A percentile compares a stretch with the other conserved stretches of the same genome.
These are phyloP conservation scores for Chanos chanos DNA, from an alignment of 2,797 vertebrate species.

Conservation along the genomic window DNA sequence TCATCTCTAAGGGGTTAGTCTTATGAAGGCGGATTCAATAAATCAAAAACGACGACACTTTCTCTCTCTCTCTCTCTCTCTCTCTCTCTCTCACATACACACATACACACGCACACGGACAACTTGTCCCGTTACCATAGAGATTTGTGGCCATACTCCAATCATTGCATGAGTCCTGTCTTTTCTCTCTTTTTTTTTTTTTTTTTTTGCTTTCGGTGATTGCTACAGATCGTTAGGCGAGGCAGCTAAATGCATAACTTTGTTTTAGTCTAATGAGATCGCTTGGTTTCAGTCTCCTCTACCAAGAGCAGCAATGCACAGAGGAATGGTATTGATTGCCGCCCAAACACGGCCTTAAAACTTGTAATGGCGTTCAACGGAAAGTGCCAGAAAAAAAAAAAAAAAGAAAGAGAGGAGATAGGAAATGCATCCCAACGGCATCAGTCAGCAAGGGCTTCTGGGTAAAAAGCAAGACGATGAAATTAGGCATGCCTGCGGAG, in stretches of 20 bases:
- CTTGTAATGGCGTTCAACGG: slow-evolving; percentile 28
- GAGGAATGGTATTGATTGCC: slow-evolving; percentile 41
- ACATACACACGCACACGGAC: too few relatives aligned
- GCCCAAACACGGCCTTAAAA: slow-evolving; percentile 29
- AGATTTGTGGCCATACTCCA: neutral
- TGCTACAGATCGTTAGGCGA: slow-evolving; percentile 37
- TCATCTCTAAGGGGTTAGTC: slow-evolving; percentile 27
- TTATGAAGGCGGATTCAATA: slow-evolving; percentile 38
- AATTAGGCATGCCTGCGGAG: slow-evolving; percentile 31
- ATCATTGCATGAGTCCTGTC: too few relatives aligned
- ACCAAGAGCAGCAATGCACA: slow-evolving; percentile 35
- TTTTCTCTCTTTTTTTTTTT: slow-evolving; percentile 8
- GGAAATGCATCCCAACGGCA: slow-evolving; percentile 36
- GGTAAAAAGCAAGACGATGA: slow-evolving; percentile 26
- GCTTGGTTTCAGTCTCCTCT: slow-evolving; percentile 38
- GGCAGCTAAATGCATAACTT: slow-evolving; percentile 43
- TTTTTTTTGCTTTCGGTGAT: slow-evolving; percentile 8
- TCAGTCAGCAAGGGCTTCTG: slow-evolving; percentile 12
- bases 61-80: slow-evolving; percentile 6
- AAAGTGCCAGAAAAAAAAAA: slow-evolving; percentile 36
- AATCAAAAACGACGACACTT: slow-evolving; percentile 33
- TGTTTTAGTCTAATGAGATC: slow-evolving; percentile 50
- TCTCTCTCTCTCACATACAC: slow-evolving; percentile 4
- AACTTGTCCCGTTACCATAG: slow-evolving; percentile 7
- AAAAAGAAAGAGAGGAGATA: neutral